Conservation (phyloP, 2,797 vertebrate species). For the Geotria australis region DNA sequence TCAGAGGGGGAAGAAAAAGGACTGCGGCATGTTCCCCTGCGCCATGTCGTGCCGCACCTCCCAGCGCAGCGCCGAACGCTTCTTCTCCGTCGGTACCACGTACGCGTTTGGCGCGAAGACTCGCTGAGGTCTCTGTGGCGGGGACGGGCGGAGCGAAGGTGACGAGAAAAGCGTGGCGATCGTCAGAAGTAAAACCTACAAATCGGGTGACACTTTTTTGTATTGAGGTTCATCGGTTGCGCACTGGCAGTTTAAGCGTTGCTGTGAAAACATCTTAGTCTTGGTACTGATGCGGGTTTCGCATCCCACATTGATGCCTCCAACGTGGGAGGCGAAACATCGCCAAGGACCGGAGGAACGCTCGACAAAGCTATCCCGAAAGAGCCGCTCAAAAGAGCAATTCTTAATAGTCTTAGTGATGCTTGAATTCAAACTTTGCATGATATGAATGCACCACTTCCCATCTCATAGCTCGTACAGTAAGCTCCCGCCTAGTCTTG, state of each 20-base stretch:
- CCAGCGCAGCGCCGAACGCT: slow-evolving; percentile 37
- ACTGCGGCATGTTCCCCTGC: slow-evolving; percentile 17
- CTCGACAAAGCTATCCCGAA: too few species aligned
- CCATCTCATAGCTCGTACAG: too few species aligned
- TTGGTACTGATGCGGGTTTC: too few species aligned
- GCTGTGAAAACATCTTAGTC: not conserved
- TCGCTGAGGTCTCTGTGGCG: slow-evolving; percentile 6
- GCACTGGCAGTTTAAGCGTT: not conserved
- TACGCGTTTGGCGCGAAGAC: slow-evolving; percentile 27
- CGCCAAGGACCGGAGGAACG: too few species aligned
- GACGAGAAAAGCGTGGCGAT: not conserved
- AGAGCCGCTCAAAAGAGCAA: too few species aligned
- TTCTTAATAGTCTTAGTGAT: too few species aligned
- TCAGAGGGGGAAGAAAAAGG: slow-evolving; percentile 3
- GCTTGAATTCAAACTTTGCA: too few species aligned
- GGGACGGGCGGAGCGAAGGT: not conserved
- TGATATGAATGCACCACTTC: too few species aligned
- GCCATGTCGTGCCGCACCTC: slow-evolving; percentile 36
- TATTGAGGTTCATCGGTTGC: not conserved
- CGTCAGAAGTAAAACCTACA: not conserved
- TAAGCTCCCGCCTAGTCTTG: too few species aligned
- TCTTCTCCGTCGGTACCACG: slow-evolving; percentile 43
- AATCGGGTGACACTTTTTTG: not conserved
- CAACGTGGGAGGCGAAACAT: too few species aligned
- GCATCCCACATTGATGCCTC: too few species aligned